These are phyloP conservation scores for Drosophila tristis DNA, from an alignment of 1,140 invertebrate genomes.

Conservation along the genomic window DNA sequence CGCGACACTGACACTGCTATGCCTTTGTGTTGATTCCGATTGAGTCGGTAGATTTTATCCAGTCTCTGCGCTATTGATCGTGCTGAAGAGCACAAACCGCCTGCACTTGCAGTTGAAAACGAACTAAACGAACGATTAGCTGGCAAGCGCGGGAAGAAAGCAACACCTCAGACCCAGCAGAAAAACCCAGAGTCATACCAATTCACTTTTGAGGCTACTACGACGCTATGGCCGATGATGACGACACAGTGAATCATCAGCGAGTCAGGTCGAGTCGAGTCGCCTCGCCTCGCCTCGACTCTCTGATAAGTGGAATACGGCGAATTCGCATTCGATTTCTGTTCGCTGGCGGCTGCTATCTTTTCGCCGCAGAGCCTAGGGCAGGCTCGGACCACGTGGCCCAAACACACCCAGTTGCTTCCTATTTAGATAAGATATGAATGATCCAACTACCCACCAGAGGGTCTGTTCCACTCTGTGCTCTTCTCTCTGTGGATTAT, in stretches of 20 bases:
- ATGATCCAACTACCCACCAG: too few species aligned
- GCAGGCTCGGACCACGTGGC: slow-evolving; percentile 45
- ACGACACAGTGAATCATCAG: slow-evolving; percentile 51
- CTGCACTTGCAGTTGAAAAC: slow-evolving; percentile 68
- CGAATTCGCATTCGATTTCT: slow-evolving; percentile 2
- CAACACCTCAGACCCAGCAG: slow-evolving; percentile 37
- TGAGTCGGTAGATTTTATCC: too few species aligned
- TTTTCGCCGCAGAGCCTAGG: slow-evolving; percentile 5
- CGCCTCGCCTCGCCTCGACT: background rate
- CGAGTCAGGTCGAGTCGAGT: background rate
- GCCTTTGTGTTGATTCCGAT: too few species aligned
- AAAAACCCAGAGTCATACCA: slow-evolving; percentile 33
- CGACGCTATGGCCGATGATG: slow-evolving; percentile 18
- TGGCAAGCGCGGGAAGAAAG: slow-evolving; percentile 58
- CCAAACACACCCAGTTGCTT: slow-evolving; percentile 15
- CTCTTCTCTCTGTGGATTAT: too few species aligned
- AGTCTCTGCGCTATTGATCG: too few species aligned
- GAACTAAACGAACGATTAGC: slow-evolving; percentile 66
- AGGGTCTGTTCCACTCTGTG: too few species aligned
- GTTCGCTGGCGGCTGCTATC: slow-evolving; percentile 8
- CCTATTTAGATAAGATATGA: slow-evolving; percentile 44
- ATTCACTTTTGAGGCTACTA: slow-evolving; percentile 26
- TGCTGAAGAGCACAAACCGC: slow-evolving; percentile 27
- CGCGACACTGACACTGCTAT: background rate
- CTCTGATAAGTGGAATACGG: slow-evolving; percentile 49